Base-by-base conservation (phyloP, 2,797 vertebrate genomes). In the Anas capensis region DNA sequence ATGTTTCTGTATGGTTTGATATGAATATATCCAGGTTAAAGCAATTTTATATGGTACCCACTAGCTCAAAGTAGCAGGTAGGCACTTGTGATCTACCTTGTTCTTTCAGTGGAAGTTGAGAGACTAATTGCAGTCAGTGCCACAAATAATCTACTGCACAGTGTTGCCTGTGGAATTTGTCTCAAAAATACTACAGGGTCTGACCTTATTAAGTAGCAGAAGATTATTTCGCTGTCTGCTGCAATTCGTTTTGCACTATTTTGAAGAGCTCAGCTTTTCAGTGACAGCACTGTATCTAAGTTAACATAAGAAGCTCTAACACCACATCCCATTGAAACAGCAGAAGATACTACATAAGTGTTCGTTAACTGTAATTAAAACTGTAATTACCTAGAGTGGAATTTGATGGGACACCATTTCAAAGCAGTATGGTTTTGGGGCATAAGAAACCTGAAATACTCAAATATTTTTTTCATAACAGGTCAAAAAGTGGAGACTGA, bases 321-420 rank as follows among this genome's bases (percentile, higher is more conserved):
- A 29, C 66, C 66, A 13, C 9, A 68, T 72, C 34, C 73, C 44
- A 18, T 51, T 91, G 76, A 88, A 92, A 81, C 26, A 78, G 77
- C 48, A 68, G 73, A 86, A 86, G 58, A 62, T 46, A 64, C 6
- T 18, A 51, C 2, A 0, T 60, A 86, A 68, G 24, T 78, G 53
- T 78, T 92, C 72, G 49, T 92, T 83, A 90, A 34, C 44, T 91
- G 58, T 91, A 81, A 86, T 88, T 94, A 95, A 92, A 81, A 64
- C 23, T 78, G 42, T 66, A 87, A 89, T 94, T 91, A 89, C 38
- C 64, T 85, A 76, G 21, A 44, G 56, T 44, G 54, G 56, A 91
- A 91, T 91, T 82, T 92, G 80, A 79, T 86, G 44, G 76, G 66
- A 34, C 21, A 15, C 3, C 64, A 51, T 10, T 81, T 84, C 14